A percentile compares a stretch with the other conserved stretches of the same genome.
Conservation (phyloP, 2,113 vertebrate species). For the Aviceda subcristata region DNA sequence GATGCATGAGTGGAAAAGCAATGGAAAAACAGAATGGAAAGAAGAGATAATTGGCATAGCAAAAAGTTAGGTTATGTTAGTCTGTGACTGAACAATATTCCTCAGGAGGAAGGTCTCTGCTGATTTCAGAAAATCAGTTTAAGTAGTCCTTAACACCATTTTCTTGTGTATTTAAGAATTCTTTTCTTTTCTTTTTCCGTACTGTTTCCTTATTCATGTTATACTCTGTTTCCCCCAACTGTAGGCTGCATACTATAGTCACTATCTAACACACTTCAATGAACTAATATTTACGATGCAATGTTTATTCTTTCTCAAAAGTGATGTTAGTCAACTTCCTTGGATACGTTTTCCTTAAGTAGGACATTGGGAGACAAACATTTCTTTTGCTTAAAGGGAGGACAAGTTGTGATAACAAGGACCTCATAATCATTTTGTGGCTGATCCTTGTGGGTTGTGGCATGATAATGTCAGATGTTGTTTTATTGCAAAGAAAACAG, state of each 20-base stretch:
- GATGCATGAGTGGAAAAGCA: not conserved
- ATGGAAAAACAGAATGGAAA: not conserved
- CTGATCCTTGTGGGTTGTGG: not conserved
- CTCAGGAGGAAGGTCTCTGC: not conserved
- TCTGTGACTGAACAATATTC: not conserved
- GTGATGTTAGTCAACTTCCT: not conserved
- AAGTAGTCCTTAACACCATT: not conserved
- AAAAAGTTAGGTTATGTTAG: not conserved
- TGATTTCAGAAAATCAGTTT: not conserved
- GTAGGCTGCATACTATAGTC: not conserved
- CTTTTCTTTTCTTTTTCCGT: not conserved
- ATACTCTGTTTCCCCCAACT: not conserved
- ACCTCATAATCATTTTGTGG: not conserved
- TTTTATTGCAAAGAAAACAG: not conserved
- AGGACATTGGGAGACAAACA: not conserved
- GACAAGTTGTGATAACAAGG: not conserved
- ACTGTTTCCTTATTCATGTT: not conserved
- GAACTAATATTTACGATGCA: not conserved
- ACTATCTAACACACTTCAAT: not conserved
- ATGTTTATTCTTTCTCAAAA: not conserved
- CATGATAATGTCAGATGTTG: not conserved
- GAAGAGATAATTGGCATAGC: not conserved
- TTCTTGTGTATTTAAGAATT: not conserved
- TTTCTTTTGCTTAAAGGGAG: not conserved
- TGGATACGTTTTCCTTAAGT: not conserved